A percentile compares a stretch with the other conserved stretches of the same genome.
Conservation (phyloP, 1,140 invertebrate genomes). For the Hylaeus anthracinus region DNA sequence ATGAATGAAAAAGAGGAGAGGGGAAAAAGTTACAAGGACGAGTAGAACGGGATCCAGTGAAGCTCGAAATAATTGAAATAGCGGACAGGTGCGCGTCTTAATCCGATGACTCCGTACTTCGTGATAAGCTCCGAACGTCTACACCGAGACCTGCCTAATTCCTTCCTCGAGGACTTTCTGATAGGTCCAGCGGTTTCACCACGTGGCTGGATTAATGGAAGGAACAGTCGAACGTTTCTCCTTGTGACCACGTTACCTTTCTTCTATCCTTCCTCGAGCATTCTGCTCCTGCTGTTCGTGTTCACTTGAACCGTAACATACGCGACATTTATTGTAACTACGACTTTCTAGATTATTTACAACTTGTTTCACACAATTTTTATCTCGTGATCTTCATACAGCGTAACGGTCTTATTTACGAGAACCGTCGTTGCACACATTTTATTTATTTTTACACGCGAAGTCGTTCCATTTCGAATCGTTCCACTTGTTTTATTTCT, state of each 20-base stretch:
- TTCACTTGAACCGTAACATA: background rate
- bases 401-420: no score
- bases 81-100: conserved; percentile 45
- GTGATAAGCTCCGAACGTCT: conserved; percentile 49
- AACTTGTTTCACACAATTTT: no score
- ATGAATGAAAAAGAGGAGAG: background rate
- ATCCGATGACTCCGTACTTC: conserved; percentile 50
- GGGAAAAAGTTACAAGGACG: background rate
- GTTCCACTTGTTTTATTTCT: no score
- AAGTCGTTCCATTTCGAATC: no score
- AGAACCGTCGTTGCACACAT: no score
- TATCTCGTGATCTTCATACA: no score
- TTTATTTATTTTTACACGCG: no score
- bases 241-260: background rate
- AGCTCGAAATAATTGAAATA: conserved; percentile 54
- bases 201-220: conserved; percentile 65
- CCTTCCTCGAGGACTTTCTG: conserved; percentile 58
- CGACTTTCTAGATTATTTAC: no score
- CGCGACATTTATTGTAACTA: background rate
- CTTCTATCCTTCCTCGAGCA: background rate
- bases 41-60: background rate
- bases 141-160: conserved; percentile 59
- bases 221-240: conserved; percentile 44
- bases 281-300: background rate
- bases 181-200: conserved; percentile 53